Percentiles rank a stretch among this genome's conserved stretches.
Conservation (phyloP, 64 coral and sea anemone genomes). For the Stichodactyla mertensii region DNA sequence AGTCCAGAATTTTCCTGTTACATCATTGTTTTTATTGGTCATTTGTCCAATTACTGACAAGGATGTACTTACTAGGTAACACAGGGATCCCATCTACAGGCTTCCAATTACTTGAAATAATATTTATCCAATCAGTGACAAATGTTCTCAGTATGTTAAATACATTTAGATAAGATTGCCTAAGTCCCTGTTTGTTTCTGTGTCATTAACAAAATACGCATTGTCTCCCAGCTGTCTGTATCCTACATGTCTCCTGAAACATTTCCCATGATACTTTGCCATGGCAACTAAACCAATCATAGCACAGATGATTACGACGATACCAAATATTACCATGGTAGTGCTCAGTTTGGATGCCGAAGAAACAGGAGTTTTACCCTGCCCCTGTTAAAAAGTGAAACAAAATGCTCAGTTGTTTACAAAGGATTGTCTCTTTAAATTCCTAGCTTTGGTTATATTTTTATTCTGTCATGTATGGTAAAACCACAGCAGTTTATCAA, state of each 20-base stretch:
- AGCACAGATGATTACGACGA: not conserved
- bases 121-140: not conserved
- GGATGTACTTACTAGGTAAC: too few species aligned
- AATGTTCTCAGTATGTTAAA: not conserved
- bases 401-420: not conserved
- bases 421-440: not conserved
- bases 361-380: not conserved
- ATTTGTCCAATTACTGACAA: too few species aligned
- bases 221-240: slow-evolving; percentile 5
- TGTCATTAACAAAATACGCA: not conserved
- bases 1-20: too few species aligned
- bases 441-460: not conserved
- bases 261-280: not conserved
- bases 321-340: not conserved
- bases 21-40: too few species aligned
- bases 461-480: not conserved
- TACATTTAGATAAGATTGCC: not conserved
- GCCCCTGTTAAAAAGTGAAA: not conserved
- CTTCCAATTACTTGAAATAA: too few species aligned
- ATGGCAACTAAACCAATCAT: not conserved
- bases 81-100: too few species aligned
- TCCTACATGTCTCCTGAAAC: not conserved
- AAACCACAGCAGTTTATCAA: too few species aligned
- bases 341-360: not conserved
- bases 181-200: not conserved